Evolutionary conservation across 2,113 vertebrate genomes (phyloP).

Genomic region (Anhinga rufa): DNA sequence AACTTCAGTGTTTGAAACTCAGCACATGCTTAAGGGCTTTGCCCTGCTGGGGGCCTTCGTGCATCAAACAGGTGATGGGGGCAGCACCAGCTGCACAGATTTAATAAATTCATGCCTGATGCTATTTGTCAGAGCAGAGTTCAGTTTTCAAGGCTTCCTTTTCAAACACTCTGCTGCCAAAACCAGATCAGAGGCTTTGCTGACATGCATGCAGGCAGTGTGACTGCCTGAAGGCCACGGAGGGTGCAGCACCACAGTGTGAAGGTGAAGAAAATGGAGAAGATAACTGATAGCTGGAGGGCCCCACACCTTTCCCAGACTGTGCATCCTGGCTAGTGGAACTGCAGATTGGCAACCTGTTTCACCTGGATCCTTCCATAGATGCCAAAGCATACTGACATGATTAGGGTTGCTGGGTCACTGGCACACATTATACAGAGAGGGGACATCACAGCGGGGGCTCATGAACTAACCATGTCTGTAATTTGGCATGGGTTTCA

Average conservation of each 20-base stretch:
- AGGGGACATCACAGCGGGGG: not conserved
- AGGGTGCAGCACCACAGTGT: not conserved
- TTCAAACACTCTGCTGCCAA: not conserved
- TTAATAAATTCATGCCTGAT: not conserved
- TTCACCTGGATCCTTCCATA: not conserved
- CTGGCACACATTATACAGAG: not conserved
- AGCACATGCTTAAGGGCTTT: not conserved
- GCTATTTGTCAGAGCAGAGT: not conserved
- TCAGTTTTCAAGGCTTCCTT: not conserved
- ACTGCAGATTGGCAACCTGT: not conserved
- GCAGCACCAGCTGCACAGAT: not conserved
- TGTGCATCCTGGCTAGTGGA: not conserved
- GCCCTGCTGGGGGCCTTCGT: not conserved
- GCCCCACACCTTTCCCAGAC: not conserved
- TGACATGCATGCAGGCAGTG: not conserved
- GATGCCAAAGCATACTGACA: not conserved
- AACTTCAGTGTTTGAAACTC: not conserved
- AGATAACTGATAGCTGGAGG: not conserved
- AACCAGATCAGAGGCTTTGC: not conserved
- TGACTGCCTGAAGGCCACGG: not conserved
- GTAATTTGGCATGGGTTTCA: not conserved
- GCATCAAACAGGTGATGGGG: not conserved
- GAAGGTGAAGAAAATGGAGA: not conserved
- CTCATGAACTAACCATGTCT: not conserved
- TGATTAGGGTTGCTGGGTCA: not conserved